Evolutionary conservation across 1,140 invertebrate species (phyloP), one percentile per base, ranked within the genome.

Genomic region (Holcopasites calliopsidis): DNA sequence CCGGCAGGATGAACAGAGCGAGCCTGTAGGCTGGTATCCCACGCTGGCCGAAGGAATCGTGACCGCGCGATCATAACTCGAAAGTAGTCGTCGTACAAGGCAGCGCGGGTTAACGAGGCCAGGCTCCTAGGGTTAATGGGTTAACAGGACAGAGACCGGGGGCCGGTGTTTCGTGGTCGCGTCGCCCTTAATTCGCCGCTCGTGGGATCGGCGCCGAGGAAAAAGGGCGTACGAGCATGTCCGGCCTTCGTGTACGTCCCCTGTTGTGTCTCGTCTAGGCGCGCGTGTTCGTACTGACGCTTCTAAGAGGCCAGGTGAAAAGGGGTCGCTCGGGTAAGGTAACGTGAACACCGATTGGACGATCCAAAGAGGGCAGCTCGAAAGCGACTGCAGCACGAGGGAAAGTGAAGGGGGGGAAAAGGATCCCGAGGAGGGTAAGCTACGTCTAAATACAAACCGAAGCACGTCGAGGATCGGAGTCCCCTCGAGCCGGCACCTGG

Each of bases 111-210:
- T 82, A 85, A 84, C 82, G 84, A 84, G 84, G 70, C 50, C 70
- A 71, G 55, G 61, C 62, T 77, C 66, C 62, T 64, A 60, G 73
- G 81, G 80, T 86, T 86, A 86, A 86, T 86, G 84, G 84, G 81
- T 86, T 85, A 86, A 85, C 84, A 83, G 84, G 84, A 80, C 84
- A 83, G 74, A 52, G 70, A 79, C n/a, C n/a, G n/a, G n/a, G n/a
- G 42, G 66, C 69, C 42, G 65, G 73, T 55, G 66, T 80, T 81
- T 83, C 78, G 80, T 35, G 70, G 80, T 33, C 52, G 65, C 66
- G 77, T 85, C 66, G 79, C 70, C 77, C 68, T 77, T 85, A 85
- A 83, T 85, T 85, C 80, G 82, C 83, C 55, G 71, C 79, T 79
- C 79, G 83, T 81, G 83, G 76, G 76, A 79, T 74, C 76, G 76